phyloP scores from a whole-genome alignment of 2,113 vertebrate species.

The Seriola dumerili region DNA sequence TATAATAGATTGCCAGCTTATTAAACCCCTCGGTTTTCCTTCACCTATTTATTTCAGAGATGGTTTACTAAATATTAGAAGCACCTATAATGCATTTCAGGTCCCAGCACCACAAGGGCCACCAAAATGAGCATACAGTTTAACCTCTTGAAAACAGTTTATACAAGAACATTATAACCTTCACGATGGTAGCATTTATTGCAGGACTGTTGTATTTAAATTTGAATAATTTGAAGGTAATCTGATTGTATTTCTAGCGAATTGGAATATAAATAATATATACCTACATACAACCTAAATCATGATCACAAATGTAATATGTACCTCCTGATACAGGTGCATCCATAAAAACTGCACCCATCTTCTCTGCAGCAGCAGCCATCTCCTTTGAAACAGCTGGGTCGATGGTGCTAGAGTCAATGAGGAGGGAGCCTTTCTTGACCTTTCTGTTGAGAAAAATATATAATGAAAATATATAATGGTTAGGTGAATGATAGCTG shows the following conservation, averaged over 20 bases:
- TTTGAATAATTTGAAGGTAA: no score
- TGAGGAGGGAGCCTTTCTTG: conserved; percentile 97
- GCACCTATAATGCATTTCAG: background rate
- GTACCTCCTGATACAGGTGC: conserved; percentile 98
- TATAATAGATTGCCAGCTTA: background rate
- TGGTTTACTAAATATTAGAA: background rate
- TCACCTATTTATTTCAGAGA: background rate
- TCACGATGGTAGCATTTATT: background rate
- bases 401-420: conserved; percentile 99
- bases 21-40: background rate
- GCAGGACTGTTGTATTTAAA: background rate
- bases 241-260: background rate
- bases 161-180: background rate
- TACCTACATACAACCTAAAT: background rate
- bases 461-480: background rate
- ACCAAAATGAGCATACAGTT: background rate
- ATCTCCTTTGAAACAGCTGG: conserved; percentile 95
- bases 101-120: background rate
- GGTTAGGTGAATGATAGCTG: background rate
- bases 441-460: conserved; percentile 88
- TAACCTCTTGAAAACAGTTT: background rate
- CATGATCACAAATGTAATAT: background rate
- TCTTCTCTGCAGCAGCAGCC: conserved; percentile 93
- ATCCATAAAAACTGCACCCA: conserved; percentile 98
- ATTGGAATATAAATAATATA: background rate